Evolutionary conservation across 2,888 invertebrate genomes (phyloP), one percentile per base, ranked within the genome.

Genomic region (Meteorus cinctellus): DNA sequence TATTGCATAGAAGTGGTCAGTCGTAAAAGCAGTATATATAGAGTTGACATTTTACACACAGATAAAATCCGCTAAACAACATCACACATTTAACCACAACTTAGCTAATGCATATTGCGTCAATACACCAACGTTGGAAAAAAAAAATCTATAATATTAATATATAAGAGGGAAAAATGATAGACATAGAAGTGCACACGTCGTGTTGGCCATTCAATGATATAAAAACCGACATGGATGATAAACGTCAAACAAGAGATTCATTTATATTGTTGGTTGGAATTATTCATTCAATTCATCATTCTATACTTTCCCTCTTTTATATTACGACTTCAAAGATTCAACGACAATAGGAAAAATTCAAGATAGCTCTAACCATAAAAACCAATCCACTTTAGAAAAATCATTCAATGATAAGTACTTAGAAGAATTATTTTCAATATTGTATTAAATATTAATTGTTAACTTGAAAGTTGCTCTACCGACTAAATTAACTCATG

Each of bases 241-340:
- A 78, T 76, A 76, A 71, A 74, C 45, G 45, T 60, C 45, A 60
- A 77, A 77, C 74, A 74, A 74, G 67, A 74, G 65, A 59, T 31
- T 29, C 73, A 62, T 66, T 75, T 75, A 62, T 70, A 55, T 71
- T 72, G 24, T 34, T 34, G 59, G 10, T 55, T 8, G 63, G 29
- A 76, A 77, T 77, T 72, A 72, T 75, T 60, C 19, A 24, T 55
- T 65, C 55, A 51, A 60, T 59, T 31, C 51, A 41, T 67, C 24
- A 24, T 24, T 24, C 24, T 24, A 24, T 24, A 24, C 24, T 24
- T 24, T 24, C 24, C 24, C 24, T 24, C 24, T 24, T 24, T 24
- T 24, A 1, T 67, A 68, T 75, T 63, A 68, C 77, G 71, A 55
- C 55, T 16, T 14, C 4, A 14, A 19, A 5, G n/a, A 55, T 55